phyloP scores from a whole-genome alignment of 2,113 vertebrate species.

The Clarias gariepinus region DNA sequence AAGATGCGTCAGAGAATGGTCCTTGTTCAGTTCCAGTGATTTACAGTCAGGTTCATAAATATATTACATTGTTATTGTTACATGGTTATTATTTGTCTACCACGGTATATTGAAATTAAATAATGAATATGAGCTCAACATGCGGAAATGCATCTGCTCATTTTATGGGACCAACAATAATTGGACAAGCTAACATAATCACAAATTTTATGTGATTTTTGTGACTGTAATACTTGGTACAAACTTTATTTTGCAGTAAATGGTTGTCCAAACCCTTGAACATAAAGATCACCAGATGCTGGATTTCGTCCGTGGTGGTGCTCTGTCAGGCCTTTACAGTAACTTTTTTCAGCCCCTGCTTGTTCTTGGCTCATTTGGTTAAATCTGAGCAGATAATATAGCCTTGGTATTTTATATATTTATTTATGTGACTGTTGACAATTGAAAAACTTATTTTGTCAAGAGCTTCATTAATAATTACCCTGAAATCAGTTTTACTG shows the following conservation, averaged over 20 bases:
- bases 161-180: not conserved
- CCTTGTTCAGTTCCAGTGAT: conserved; percentile 57
- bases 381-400: not conserved
- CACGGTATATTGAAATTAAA: not conserved
- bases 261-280: not conserved
- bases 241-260: not conserved
- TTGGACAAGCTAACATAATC: not conserved
- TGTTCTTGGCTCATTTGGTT: not conserved
- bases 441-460: not conserved
- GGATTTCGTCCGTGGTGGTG: not conserved
- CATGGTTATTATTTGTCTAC: not conserved
- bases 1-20: conserved; percentile 53
- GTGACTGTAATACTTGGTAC: not conserved
- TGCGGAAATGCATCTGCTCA: not conserved
- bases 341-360: not conserved
- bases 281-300: not conserved
- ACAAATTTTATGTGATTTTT: not conserved
- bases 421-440: too few species aligned
- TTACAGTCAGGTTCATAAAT: conserved; percentile 25
- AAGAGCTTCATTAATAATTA: not conserved
- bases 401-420: too few species aligned
- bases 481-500: not conserved
- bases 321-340: not conserved
- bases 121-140: not conserved
- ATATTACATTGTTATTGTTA: not conserved